phyloP scores from a whole-genome alignment of 2,797 vertebrate genomes.

The Australoheros facetus region DNA sequence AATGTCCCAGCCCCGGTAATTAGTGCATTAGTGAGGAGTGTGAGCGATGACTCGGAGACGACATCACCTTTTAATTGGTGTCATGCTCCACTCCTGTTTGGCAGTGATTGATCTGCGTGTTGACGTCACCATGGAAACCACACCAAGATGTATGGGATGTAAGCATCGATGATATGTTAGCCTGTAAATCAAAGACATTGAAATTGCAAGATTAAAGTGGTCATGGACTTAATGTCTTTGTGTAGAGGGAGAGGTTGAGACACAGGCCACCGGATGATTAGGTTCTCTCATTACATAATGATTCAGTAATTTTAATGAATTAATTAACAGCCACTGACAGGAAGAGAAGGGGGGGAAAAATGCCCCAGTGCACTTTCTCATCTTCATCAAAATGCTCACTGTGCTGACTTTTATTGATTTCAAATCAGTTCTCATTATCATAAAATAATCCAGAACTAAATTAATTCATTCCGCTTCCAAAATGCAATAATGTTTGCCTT shows the following conservation, averaged over 20 bases:
- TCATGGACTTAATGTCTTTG: slow-evolving; percentile 67
- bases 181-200: slow-evolving; percentile 71
- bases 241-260: slow-evolving; percentile 60
- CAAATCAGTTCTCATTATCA: slow-evolving; percentile 44
- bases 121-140: slow-evolving; percentile 70
- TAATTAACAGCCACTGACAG: slow-evolving; percentile 64
- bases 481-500: slow-evolving; percentile 42
- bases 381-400: slow-evolving; percentile 49
- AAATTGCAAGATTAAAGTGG: slow-evolving; percentile 65
- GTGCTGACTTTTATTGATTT: slow-evolving; percentile 59
- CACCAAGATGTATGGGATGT: slow-evolving; percentile 55
- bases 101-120: slow-evolving; percentile 73
- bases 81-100: slow-evolving; percentile 76
- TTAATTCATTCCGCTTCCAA: slow-evolving; percentile 38
- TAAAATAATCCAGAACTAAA: slow-evolving; percentile 44
- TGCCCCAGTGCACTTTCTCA: slow-evolving; percentile 23
- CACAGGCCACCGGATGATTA: slow-evolving; percentile 67
- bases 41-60: slow-evolving; percentile 77
- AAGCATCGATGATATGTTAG: slow-evolving; percentile 47
- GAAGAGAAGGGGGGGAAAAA: slow-evolving; percentile 1
- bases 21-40: slow-evolving; percentile 77
- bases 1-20: slow-evolving; percentile 80
- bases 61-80: slow-evolving; percentile 83
- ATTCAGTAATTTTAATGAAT: slow-evolving; percentile 71
- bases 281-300: slow-evolving; percentile 73